phyloP scores from a whole-genome alignment of 2,113 vertebrate genomes.

The Brachyhypopomus gauderio region DNA sequence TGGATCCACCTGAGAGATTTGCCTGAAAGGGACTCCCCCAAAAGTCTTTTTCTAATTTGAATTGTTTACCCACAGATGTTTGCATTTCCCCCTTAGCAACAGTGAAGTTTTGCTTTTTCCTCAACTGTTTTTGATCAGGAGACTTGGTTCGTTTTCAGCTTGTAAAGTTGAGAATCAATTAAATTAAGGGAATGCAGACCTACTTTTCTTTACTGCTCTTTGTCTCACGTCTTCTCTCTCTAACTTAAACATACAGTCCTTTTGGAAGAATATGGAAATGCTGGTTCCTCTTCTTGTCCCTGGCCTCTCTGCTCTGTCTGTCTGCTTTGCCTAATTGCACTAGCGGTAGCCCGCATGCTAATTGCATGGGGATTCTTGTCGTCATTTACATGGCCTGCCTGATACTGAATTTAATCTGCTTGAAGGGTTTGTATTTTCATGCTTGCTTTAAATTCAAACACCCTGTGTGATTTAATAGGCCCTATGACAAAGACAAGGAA shows the following conservation, averaged over 20 bases:
- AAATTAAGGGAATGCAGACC: conserved; percentile 23
- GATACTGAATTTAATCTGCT: conserved; percentile 81
- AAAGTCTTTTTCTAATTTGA: conserved; percentile 63
- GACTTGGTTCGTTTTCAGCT: conserved; percentile 29
- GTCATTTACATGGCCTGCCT: conserved; percentile 82
- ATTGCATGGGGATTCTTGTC: conserved; percentile 76
- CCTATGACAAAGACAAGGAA: conserved; percentile 63
- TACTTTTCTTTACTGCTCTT: conserved; percentile 21
- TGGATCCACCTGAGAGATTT: conserved; percentile 77
- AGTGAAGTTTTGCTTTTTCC: conserved; percentile 37
- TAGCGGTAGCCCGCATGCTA: conserved; percentile 78
- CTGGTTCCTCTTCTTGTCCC: conserved; percentile 63
- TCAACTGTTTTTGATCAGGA: conserved; percentile 48
- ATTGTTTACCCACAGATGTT: conserved; percentile 74
- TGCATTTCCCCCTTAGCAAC: conserved; percentile 65
- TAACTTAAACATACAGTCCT: conserved; percentile 57
- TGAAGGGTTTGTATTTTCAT: conserved; percentile 82
- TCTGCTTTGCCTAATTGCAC: conserved; percentile 81
- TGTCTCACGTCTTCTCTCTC: not conserved
- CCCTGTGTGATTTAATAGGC: conserved; percentile 71
- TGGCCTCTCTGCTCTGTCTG: conserved; percentile 68
- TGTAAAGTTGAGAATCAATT: conserved; percentile 20
- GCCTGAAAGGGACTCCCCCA: conserved; percentile 60
- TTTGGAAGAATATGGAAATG: conserved; percentile 74
- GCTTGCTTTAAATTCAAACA: conserved; percentile 81